Conservation (phyloP, 2,888 invertebrate genomes). For the Chrysolina americana region DNA sequence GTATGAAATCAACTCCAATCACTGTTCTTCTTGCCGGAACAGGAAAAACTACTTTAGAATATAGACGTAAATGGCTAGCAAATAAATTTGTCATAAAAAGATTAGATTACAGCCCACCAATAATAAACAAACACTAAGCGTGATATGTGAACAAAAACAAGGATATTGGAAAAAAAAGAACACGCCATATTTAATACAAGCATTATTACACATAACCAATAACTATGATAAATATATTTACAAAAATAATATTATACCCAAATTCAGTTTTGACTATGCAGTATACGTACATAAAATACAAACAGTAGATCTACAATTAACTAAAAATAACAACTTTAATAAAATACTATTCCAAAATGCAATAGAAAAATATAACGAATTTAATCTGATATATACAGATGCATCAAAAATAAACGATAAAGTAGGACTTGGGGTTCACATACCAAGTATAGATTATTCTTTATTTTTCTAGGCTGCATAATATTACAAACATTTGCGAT, state of each 20-base stretch:
- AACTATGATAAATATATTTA: neutral
- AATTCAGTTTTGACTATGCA: neutral
- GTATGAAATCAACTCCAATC: no score
- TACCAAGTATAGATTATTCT: neutral
- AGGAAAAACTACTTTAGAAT: no score
- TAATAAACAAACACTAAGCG: no score
- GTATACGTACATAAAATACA: neutral
- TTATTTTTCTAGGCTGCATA: conserved; percentile 24
- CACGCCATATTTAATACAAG: no score
- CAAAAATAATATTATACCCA: neutral
- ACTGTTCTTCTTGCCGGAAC: no score
- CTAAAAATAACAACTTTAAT: neutral
- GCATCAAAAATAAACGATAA: conserved; percentile 3
- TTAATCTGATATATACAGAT: conserved; percentile 10
- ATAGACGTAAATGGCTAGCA: no score
- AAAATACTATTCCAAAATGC: neutral
- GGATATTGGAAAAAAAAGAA: no score
- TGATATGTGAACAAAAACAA: no score
- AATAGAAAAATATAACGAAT: neutral
- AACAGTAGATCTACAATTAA: conserved; percentile 4
- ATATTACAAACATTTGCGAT: conserved; percentile 25
- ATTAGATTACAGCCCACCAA: no score
- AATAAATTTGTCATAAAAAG: no score
- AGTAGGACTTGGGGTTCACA: neutral
- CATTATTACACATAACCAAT: neutral